These are phyloP conservation scores for Rhagonycha lutea DNA, from an alignment of 2,888 invertebrate genomes.

Conservation along the genomic window DNA sequence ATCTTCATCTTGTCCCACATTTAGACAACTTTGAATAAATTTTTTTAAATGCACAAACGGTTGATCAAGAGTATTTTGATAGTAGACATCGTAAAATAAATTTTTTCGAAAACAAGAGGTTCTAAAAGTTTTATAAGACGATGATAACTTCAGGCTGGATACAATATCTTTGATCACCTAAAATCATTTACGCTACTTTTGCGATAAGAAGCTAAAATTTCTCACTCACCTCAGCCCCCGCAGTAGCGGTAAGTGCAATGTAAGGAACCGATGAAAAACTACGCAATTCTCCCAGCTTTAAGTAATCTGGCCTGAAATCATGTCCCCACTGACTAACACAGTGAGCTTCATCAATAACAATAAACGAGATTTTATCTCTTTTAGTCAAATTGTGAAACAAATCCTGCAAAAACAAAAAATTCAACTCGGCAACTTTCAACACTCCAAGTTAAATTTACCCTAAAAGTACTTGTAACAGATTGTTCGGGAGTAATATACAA, in stretches of 20 bases:
- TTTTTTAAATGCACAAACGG: slow-evolving; percentile 78
- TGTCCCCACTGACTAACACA: slow-evolving; percentile 99
- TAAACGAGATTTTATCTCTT: slow-evolving; percentile 80
- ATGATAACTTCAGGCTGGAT: slow-evolving; percentile 65
- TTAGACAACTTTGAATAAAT: slow-evolving; percentile 72
- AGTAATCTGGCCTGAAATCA: slow-evolving; percentile 94
- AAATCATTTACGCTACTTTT: slow-evolving; percentile 24
- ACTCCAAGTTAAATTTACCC: slow-evolving; percentile 44
- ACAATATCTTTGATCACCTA: slow-evolving; percentile 84
- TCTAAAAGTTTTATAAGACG: slow-evolving; percentile 63
- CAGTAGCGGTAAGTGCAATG: slow-evolving; percentile 96
- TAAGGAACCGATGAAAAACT: slow-evolving; percentile 74
- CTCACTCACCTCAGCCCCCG: slow-evolving; percentile 64
- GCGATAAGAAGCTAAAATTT: background rate
- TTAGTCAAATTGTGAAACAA: slow-evolving; percentile 72
- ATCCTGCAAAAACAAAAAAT: slow-evolving; percentile 50
- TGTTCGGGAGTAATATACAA: slow-evolving; percentile 97
- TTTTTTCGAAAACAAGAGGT: slow-evolving; percentile 90
- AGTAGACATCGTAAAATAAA: slow-evolving; percentile 92
- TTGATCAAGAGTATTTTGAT: slow-evolving; percentile 78
- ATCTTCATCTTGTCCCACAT: slow-evolving; percentile 58
- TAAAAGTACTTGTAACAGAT: slow-evolving; percentile 79
- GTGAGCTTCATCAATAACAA: slow-evolving; percentile 97
- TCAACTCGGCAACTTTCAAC: background rate
- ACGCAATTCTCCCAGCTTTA: slow-evolving; percentile 79